Percentiles rank a stretch among this genome's conserved stretches.
Evolutionary conservation across 1,140 invertebrate genomes (phyloP).

Genomic region (Pristionchus pacificus): DNA sequence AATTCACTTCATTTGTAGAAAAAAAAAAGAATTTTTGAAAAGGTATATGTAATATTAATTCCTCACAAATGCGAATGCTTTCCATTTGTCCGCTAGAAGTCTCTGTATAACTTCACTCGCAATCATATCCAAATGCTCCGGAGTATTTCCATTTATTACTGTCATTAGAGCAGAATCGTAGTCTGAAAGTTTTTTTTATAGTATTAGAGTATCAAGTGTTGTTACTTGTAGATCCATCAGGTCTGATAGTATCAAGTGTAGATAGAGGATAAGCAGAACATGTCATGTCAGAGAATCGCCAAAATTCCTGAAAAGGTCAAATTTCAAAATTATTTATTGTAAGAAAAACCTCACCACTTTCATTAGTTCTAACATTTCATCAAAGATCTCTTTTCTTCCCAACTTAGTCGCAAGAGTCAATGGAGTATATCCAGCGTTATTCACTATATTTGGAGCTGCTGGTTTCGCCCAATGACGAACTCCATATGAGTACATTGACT

Average conservation of each 20-base stretch:
- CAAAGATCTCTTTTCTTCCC: slow-evolving; percentile 87
- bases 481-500: slow-evolving; percentile 98
- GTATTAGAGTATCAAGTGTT: slow-evolving; percentile 38
- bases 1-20: too few species aligned
- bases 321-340: slow-evolving; percentile 12
- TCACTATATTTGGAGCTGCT: slow-evolving; percentile 81
- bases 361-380: slow-evolving; percentile 93
- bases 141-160: slow-evolving; percentile 86
- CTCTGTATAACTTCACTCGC: slow-evolving; percentile 95
- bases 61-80: slow-evolving; percentile 93
- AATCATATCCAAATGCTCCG: slow-evolving; percentile 96
- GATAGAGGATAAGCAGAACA: slow-evolving; percentile 94
- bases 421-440: slow-evolving; percentile 84
- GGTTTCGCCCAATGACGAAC: slow-evolving; percentile 84
- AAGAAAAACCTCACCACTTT: slow-evolving; percentile 65
- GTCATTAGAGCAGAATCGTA: slow-evolving; percentile 97
- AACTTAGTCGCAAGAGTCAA: slow-evolving; percentile 90
- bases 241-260: slow-evolving; percentile 86
- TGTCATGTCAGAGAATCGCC: slow-evolving; percentile 98
- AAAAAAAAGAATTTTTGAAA: not conserved
- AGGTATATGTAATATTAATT: slow-evolving; percentile 54
- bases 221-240: slow-evolving; percentile 87
- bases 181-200: slow-evolving; percentile 66
- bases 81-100: slow-evolving; percentile 97
- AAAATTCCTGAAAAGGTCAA: slow-evolving; percentile 75